A percentile compares a stretch with the other conserved stretches of the same genome.
phyloP scores from a whole-genome alignment of 2,888 invertebrate species.

The Lithosia quadra region DNA sequence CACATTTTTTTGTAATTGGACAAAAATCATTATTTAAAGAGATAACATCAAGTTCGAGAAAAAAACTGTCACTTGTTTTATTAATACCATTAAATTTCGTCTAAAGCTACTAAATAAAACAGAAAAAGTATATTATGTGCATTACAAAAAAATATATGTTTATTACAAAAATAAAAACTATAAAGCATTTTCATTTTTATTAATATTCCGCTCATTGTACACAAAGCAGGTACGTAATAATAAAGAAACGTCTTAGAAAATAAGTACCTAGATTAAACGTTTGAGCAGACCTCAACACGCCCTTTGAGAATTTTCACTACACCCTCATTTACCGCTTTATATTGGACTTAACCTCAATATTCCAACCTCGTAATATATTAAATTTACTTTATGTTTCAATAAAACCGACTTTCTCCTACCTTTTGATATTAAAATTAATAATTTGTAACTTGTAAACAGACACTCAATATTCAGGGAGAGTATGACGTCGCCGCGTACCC shows the following conservation, averaged over 20 bases:
- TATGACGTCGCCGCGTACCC: constrained; percentile 44
- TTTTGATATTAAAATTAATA: constrained; percentile 34
- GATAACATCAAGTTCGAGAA: too few species aligned
- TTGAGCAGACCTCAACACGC: background rate
- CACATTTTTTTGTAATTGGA: too few species aligned
- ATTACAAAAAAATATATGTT: too few species aligned
- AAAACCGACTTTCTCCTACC: constrained; percentile 21
- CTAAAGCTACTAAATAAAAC: too few species aligned
- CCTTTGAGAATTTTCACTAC: constrained; percentile 1
- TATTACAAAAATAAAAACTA: too few species aligned
- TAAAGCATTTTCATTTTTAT: background rate
- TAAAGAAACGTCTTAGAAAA: background rate
- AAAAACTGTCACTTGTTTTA: too few species aligned
- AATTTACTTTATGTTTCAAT: constrained; percentile 47
- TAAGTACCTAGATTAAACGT: background rate
- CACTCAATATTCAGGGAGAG: constrained; percentile 49
- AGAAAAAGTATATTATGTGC: too few species aligned
- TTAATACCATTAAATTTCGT: too few species aligned
- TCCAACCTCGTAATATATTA: constrained; percentile 47
- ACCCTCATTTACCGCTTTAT: constrained; percentile 14
- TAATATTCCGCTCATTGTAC: background rate
- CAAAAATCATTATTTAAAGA: too few species aligned
- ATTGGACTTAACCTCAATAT: constrained; percentile 34
- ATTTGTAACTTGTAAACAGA: constrained; percentile 10
- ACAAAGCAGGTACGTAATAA: constrained; percentile 1